Evolutionary conservation across 2,888 invertebrate species (phyloP).

Genomic region (Tetropium fuscum): DNA sequence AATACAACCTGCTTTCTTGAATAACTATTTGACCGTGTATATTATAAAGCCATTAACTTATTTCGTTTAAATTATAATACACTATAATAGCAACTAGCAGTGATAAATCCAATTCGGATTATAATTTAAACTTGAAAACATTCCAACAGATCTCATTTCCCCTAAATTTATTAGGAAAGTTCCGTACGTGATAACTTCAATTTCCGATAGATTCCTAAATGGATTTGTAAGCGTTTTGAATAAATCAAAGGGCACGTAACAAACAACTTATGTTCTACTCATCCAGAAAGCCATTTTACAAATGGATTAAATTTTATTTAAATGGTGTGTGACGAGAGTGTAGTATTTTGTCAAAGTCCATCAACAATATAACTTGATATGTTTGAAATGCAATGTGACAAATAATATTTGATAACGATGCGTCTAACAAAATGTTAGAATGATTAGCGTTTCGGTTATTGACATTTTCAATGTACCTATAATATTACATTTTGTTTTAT

Average conservation of each 20-base stretch:
- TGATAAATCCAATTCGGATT: conserved; percentile 1
- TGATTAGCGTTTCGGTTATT: too few relatives aligned
- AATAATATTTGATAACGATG: background rate
- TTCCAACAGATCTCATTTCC: conserved; percentile 32
- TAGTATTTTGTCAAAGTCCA: conserved; percentile 20
- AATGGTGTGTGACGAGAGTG: conserved; percentile 17
- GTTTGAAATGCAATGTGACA: background rate
- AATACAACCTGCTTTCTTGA: too few relatives aligned
- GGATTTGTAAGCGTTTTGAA: conserved; percentile 34
- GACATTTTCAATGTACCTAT: too few relatives aligned
- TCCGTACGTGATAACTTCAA: conserved; percentile 44
- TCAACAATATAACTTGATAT: background rate
- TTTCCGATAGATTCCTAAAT: conserved; percentile 41
- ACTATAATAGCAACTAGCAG: too few relatives aligned
- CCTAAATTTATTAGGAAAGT: conserved; percentile 40
- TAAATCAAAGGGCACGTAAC: conserved; percentile 35
- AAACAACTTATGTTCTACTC: conserved; percentile 25
- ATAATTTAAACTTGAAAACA: conserved; percentile 21
- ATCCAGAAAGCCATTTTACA: conserved; percentile 29
- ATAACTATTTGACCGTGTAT: too few relatives aligned
- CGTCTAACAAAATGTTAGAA: background rate
- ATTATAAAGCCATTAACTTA: too few relatives aligned
- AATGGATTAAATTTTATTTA: conserved; percentile 30
- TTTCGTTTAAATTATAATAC: too few relatives aligned
- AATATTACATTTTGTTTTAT: too few relatives aligned